Evolutionary conservation across 2,888 invertebrate species (phyloP).

Genomic region (Neoscelio sp.): DNA sequence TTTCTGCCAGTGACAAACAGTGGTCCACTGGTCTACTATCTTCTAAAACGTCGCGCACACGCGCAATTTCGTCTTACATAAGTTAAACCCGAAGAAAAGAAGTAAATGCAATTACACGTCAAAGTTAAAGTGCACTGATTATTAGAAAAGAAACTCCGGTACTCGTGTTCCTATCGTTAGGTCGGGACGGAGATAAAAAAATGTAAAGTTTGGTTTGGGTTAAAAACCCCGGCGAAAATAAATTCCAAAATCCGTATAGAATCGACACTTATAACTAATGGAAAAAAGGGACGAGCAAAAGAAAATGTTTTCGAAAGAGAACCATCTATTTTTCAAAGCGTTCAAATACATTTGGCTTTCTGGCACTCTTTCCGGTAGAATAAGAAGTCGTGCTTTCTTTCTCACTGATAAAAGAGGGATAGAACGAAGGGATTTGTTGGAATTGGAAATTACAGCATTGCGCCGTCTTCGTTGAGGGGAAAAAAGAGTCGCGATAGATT

Average conservation of each 20-base stretch:
- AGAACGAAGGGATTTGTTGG: conserved; percentile 67
- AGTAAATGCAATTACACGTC: conserved; percentile 47
- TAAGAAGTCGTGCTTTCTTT: conserved; percentile 53
- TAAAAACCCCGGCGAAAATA: conserved; percentile 3
- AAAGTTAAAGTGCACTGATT: conserved; percentile 28
- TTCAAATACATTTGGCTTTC: conserved; percentile 60
- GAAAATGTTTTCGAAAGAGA: conserved; percentile 38
- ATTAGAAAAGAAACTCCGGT: conserved; percentile 15
- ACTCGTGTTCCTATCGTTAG: not conserved
- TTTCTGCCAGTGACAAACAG: conserved; percentile 71
- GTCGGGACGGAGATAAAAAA: too few relatives aligned
- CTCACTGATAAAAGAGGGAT: conserved; percentile 49
- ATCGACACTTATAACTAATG: conserved; percentile 3
- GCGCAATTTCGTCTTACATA: conserved; percentile 52
- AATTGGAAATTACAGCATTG: conserved; percentile 67
- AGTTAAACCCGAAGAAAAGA: conserved; percentile 54
- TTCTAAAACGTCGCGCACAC: conserved; percentile 45
- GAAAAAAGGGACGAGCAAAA: not conserved
- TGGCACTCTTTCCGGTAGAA: conserved; percentile 33
- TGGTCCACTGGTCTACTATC: conserved; percentile 60
- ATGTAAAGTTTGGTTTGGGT: too few relatives aligned
- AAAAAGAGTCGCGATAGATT: conserved; percentile 62
- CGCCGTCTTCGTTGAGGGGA: conserved; percentile 33
- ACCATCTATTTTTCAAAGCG: conserved; percentile 58
- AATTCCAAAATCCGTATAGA: conserved; percentile 13